phyloP scores from a whole-genome alignment of 2,888 invertebrate genomes.

The Saturnia pavonia region DNA sequence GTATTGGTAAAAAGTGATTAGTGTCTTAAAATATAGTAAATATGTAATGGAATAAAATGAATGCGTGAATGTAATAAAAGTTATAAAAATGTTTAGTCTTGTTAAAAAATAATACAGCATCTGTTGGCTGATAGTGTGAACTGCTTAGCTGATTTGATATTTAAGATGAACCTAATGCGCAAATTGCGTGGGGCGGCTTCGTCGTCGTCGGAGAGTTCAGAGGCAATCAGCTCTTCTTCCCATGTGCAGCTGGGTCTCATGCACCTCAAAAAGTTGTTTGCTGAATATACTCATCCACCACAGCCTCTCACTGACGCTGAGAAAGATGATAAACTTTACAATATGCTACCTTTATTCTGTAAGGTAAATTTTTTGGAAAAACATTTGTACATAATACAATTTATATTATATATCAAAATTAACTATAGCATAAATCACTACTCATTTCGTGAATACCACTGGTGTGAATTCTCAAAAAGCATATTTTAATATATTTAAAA shows the following conservation, averaged over 20 bases:
- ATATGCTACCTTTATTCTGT: slow-evolving; percentile 98
- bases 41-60: neutral
- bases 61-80: slow-evolving; percentile 1
- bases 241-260: slow-evolving; percentile 95
- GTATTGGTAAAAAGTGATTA: slow-evolving; percentile 1
- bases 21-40: neutral
- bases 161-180: slow-evolving; percentile 93
- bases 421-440: neutral
- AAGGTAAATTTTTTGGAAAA: slow-evolving; percentile 84
- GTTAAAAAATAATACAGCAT: slow-evolving; percentile 9
- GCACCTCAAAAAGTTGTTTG: slow-evolving; percentile 97
- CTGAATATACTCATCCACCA: slow-evolving; percentile 95
- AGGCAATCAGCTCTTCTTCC: slow-evolving; percentile 84
- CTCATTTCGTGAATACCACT: neutral
- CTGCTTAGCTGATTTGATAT: neutral
- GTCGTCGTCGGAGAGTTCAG: slow-evolving; percentile 79
- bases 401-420: neutral
- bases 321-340: slow-evolving; percentile 96
- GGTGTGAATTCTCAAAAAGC: neutral
- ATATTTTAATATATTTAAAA: neutral
- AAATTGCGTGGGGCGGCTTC: slow-evolving; percentile 87
- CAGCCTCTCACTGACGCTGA: slow-evolving; percentile 90
- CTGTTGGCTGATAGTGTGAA: slow-evolving; percentile 8
- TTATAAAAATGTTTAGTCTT: slow-evolving; percentile 7
- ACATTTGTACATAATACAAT: neutral